A percentile compares a stretch with the other conserved stretches of the same genome.
Conservation (phyloP, 2,888 invertebrate genomes). For the Myopa testacea region DNA sequence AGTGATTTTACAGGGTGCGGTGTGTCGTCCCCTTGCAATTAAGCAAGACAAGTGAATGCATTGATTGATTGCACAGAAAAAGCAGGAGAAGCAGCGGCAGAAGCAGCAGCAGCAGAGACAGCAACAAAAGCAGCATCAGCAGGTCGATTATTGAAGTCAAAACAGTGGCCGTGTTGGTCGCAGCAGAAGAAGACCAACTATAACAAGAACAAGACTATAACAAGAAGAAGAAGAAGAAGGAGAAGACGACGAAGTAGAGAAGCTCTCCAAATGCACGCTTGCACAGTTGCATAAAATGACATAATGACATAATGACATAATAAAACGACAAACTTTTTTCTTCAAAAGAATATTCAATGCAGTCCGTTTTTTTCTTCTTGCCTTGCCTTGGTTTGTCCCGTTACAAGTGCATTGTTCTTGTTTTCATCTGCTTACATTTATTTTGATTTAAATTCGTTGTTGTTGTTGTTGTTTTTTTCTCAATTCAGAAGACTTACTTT, state of each 20-base stretch:
- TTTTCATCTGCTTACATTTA: too few species aligned
- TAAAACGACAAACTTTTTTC: background rate
- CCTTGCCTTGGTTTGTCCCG: background rate
- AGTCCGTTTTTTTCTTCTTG: background rate
- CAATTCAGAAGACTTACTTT: background rate
- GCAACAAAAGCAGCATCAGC: background rate
- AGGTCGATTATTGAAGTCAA: constrained; percentile 12
- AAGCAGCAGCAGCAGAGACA: too few species aligned
- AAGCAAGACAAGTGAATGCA: constrained; percentile 8
- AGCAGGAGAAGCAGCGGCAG: background rate
- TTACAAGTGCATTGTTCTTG: too few species aligned
- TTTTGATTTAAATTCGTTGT: too few species aligned
- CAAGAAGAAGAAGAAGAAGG: background rate
- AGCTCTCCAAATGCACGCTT: background rate
- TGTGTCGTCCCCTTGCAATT: background rate
- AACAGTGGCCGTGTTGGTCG: background rate
- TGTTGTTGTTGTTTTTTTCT: too few species aligned
- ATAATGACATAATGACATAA: background rate
- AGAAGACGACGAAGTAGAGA: background rate
- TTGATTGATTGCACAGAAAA: constrained; percentile 27
- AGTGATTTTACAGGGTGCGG: background rate
- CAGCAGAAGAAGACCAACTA: too few species aligned
- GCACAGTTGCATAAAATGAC: constrained; percentile 11
- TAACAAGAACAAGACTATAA: background rate
- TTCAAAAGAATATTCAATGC: background rate